These are phyloP conservation scores for Philereme vetulata DNA, from an alignment of 2,888 invertebrate species.

Conservation along the genomic window DNA sequence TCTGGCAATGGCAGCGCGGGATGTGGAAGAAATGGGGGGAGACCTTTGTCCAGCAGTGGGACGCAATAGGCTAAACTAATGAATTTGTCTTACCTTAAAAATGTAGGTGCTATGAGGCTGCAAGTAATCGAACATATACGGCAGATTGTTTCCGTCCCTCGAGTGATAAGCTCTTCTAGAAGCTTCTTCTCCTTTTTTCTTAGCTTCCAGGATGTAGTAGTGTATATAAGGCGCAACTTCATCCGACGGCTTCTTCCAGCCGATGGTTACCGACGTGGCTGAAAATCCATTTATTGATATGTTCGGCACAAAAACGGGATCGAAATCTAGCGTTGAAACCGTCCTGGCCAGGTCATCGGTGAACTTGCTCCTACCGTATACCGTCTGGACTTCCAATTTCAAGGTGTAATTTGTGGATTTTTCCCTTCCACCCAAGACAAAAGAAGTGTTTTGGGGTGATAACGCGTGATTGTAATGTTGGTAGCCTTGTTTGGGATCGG, in stretches of 20 bases:
- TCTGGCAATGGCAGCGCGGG: too few relatives aligned
- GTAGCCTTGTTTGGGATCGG: not conserved
- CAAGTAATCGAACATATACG: constrained; percentile 91
- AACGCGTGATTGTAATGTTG: constrained; percentile 55
- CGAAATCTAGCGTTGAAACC: constrained; percentile 86
- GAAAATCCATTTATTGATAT: constrained; percentile 88
- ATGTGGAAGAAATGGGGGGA: too few relatives aligned
- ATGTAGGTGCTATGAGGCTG: constrained; percentile 91
- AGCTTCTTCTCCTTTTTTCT: constrained; percentile 79
- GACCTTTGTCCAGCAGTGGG: too few relatives aligned
- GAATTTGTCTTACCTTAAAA: constrained; percentile 85
- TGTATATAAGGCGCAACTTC: constrained; percentile 88
- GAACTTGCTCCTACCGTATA: constrained; percentile 83
- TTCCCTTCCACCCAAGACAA: constrained; percentile 86
- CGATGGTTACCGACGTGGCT: constrained; percentile 91
- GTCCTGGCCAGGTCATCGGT: constrained; percentile 65
- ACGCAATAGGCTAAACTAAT: not conserved
- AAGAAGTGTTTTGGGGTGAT: constrained; percentile 86
- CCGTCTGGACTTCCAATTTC: constrained; percentile 87
- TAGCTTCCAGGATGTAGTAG: constrained; percentile 88
- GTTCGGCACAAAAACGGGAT: constrained; percentile 91
- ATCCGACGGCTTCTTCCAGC: constrained; percentile 89
- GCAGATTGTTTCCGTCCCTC: constrained; percentile 85
- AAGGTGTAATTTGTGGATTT: constrained; percentile 87
- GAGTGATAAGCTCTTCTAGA: constrained; percentile 86